Conservation (phyloP, 2,888 invertebrate species). For the Ormyrus rosae region DNA sequence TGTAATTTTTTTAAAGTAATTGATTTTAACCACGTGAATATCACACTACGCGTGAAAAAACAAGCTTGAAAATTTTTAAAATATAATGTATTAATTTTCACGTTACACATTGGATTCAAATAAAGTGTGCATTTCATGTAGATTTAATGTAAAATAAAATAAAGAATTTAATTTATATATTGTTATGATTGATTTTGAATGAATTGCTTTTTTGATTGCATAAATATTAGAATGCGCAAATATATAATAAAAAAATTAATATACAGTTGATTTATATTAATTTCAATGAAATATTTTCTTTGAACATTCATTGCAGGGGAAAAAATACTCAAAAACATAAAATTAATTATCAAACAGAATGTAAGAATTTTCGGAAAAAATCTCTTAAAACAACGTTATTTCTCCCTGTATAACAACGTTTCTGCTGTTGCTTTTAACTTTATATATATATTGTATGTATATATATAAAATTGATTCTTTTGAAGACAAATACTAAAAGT, state of each 20-base stretch:
- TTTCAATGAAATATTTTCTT: constrained; percentile 43
- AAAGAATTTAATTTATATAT: neutral
- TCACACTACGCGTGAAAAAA: constrained; percentile 2
- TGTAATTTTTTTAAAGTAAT: neutral
- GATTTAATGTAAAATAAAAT: neutral
- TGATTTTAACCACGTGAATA: neutral
- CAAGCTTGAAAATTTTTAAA: constrained; percentile 5
- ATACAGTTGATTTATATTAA: constrained; percentile 4
- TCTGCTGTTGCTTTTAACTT: constrained; percentile 49
- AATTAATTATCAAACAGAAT: constrained; percentile 41
- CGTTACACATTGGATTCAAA: neutral
- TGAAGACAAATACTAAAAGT: constrained; percentile 47
- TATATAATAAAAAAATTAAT: neutral
- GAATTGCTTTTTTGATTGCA: too few relatives aligned
- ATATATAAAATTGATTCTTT: constrained; percentile 42
- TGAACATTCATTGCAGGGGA: constrained; percentile 4
- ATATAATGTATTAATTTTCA: neutral
- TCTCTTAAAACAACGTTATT: constrained; percentile 39
- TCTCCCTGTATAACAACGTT: constrained; percentile 29
- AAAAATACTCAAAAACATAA: constrained; percentile 29
- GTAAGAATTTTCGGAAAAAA: constrained; percentile 54
- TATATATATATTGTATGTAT: constrained; percentile 30
- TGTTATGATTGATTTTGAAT: too few relatives aligned
- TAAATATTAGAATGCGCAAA: constrained; percentile 7
- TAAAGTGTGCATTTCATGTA: neutral